phyloP scores from a whole-genome alignment of 2,113 vertebrate species.

The Cinclus mexicanus region DNA sequence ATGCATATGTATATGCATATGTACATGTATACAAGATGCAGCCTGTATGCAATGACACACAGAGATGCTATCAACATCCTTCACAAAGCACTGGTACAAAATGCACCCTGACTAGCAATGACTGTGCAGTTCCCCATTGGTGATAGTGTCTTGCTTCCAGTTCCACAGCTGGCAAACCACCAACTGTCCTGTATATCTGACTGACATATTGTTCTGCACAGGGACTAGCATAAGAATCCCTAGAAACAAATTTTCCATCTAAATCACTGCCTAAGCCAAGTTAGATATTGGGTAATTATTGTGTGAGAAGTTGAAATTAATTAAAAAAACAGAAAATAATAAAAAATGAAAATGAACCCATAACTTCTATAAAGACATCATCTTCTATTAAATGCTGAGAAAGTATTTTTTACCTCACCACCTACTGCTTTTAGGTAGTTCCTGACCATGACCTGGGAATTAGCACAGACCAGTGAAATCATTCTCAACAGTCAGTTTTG shows the following conservation, averaged over 20 bases:
- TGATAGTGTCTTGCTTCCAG: not conserved
- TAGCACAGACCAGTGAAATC: not conserved
- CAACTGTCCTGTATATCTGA: not conserved
- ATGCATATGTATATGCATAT: too few species aligned
- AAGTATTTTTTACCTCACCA: not conserved
- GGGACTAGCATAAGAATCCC: not conserved
- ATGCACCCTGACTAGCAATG: not conserved
- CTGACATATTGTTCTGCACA: not conserved
- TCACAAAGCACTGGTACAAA: not conserved
- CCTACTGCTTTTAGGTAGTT: not conserved
- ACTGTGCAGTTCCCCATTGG: rapidly evolving
- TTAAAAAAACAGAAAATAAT: not conserved
- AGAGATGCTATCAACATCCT: not conserved
- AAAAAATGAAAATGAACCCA: not conserved
- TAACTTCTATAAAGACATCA: not conserved
- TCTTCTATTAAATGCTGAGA: not conserved
- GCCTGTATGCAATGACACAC: not conserved
- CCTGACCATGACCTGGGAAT: not conserved
- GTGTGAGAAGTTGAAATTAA: not conserved
- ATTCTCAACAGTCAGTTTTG: not conserved
- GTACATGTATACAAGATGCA: not conserved
- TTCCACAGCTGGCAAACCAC: not conserved
- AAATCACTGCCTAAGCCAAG: not conserved
- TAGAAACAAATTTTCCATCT: not conserved
- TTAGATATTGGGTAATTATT: not conserved